phyloP scores from a whole-genome alignment of 1,140 invertebrate species.

The Luehdorfia chinensis region DNA sequence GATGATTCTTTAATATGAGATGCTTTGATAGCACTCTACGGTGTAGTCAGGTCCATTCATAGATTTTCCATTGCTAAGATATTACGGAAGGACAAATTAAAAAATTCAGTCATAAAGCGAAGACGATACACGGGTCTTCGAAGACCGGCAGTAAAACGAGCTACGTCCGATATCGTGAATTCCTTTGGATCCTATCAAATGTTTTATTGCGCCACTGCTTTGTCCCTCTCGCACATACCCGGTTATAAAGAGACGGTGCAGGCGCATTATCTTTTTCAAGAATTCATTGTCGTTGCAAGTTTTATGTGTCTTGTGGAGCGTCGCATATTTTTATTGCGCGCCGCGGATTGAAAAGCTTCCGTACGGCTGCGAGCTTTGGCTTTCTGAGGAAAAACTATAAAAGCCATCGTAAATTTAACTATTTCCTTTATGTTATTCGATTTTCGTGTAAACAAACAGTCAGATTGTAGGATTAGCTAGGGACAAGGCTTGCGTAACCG shows the following conservation, averaged over 20 bases:
- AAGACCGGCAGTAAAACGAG: slow-evolving; percentile 49
- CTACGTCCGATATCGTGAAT: slow-evolving; percentile 62
- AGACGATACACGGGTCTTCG: slow-evolving; percentile 49
- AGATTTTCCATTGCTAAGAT: background rate
- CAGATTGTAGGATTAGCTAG: slow-evolving; percentile 2
- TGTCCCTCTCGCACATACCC: slow-evolving; percentile 49
- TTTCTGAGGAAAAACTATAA: slow-evolving; percentile 18
- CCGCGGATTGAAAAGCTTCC: slow-evolving; percentile 60
- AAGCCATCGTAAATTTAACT: slow-evolving; percentile 9
- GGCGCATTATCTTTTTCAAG: slow-evolving; percentile 67
- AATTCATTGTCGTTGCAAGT: slow-evolving; percentile 69
- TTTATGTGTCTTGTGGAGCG: slow-evolving; percentile 59
- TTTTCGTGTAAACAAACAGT: slow-evolving; percentile 12
- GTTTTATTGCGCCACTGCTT: slow-evolving; percentile 55
- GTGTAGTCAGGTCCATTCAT: background rate
- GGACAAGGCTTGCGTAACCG: too few species aligned
- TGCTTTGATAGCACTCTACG: too few species aligned
- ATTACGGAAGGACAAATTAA: slow-evolving; percentile 7
- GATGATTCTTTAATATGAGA: too few species aligned
- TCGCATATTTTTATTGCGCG: slow-evolving; percentile 72
- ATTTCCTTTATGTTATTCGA: slow-evolving; percentile 23
- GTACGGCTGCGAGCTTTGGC: slow-evolving; percentile 7
- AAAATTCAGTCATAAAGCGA: slow-evolving; percentile 40
- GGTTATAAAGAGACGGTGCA: slow-evolving; percentile 50
- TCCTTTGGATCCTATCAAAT: slow-evolving; percentile 67